Evolutionary conservation across 2,888 invertebrate genomes (phyloP), one percentile per base, ranked within the genome.

Genomic region (Microctonus brassicae): DNA sequence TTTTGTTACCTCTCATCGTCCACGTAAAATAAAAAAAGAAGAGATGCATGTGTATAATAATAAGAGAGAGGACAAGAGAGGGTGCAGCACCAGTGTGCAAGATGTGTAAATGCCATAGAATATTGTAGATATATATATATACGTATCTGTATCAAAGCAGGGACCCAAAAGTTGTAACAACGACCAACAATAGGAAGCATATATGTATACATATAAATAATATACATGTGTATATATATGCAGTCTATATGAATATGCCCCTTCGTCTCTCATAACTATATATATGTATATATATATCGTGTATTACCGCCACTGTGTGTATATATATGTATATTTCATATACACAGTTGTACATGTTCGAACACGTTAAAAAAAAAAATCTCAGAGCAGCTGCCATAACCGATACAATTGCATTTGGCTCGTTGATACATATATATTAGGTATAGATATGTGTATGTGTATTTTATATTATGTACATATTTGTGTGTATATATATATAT

Each of bases 121-220:
- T 64, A 52, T n/a, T n/a, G n/a, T n/a, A n/a, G n/a, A n/a, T 57
- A 29, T 29, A 7, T 29, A 7, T 29, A 7, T 29, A n/a, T 24
- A 36, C 66, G 77, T 83, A 84, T 85, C 81, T 80, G 77, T 83
- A 83, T 85, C 81, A 82, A 84, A 84, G 82, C 81, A 78, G 77
- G 76, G 76, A 64, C 34, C 64, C 72, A 61, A 72, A 66, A 47
- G 64, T 26, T 33, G 62, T 5, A 29, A 3, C 29, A 29, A 22
- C 57, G 61, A 63, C 69, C 79, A 81, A 84, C 86, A 85, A 86
- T 84, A 78, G 81, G 77, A 78, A 60, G 70, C 65, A 70, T 70
- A 20, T 60, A 60, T 36, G n/a, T n/a, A 58, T 58, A 13, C n/a
- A 17, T 47, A 2, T 42, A n/a, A 42, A 42, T 20, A 24, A 24